These are phyloP conservation scores for Pegoplata infirma DNA, from an alignment of 2,888 invertebrate genomes.

Conservation along the genomic window DNA sequence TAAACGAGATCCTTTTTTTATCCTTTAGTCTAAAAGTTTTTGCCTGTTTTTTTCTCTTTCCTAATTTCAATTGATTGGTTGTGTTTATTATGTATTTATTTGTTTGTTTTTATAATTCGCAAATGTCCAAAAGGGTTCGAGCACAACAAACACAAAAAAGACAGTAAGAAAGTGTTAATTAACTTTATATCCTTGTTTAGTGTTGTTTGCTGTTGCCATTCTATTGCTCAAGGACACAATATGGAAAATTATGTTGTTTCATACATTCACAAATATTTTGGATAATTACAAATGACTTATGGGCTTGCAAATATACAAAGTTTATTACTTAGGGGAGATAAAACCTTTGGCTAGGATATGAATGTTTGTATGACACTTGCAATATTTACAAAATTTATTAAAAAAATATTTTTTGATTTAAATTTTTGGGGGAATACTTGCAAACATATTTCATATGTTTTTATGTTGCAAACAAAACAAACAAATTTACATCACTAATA, in stretches of 20 bases:
- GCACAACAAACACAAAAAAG: too few relatives aligned
- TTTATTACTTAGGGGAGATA: constrained; percentile 28
- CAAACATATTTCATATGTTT: too few relatives aligned
- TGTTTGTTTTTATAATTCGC: constrained; percentile 26
- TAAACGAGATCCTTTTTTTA: neutral
- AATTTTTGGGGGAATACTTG: too few relatives aligned
- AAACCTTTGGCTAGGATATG: too few relatives aligned
- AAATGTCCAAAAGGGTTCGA: constrained; percentile 33
- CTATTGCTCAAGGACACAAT: constrained; percentile 6
- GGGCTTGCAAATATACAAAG: constrained; percentile 21
- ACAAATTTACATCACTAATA: too few relatives aligned
- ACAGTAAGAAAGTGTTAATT: constrained; percentile 54
- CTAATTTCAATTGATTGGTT: constrained; percentile 36
- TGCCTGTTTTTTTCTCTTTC: neutral
- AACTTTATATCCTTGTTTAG: constrained; percentile 46
- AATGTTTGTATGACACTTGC: too few relatives aligned
- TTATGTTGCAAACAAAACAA: too few relatives aligned
- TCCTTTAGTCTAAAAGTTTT: neutral
- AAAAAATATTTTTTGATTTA: too few relatives aligned
- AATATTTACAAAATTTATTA: too few relatives aligned
- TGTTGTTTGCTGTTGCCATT: neutral
- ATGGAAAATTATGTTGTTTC: constrained; percentile 46
- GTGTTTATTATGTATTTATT: constrained; percentile 54
- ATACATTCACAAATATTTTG: too few relatives aligned
- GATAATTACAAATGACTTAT: constrained; percentile 47